These are phyloP conservation scores for Lota lota DNA, from an alignment of 2,113 vertebrate species.

Conservation along the genomic window DNA sequence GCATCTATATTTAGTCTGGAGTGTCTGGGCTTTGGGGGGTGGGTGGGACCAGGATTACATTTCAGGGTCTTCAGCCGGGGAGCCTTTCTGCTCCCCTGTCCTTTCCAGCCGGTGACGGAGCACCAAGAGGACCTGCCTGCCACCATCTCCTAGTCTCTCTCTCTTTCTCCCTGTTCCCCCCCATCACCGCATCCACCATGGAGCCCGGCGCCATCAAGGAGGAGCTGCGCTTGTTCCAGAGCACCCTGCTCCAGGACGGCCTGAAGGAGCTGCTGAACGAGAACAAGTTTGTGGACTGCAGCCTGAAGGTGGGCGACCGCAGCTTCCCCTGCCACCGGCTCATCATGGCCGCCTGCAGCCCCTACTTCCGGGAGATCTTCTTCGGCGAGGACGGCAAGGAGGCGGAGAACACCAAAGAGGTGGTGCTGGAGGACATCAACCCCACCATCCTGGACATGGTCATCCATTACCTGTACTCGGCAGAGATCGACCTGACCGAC, in stretches of 20 bases:
- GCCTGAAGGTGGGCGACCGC: constrained; percentile 91
- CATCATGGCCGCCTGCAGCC: constrained; percentile 96
- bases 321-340: constrained; percentile 93
- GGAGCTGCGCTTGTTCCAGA: constrained; percentile 96
- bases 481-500: constrained; percentile 93
- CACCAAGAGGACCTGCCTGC: constrained; percentile 75
- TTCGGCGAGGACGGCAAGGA: constrained; percentile 91
- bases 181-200: constrained; percentile 64
- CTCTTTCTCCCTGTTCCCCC: constrained; percentile 4
- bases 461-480: constrained; percentile 92
- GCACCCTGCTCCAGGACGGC: constrained; percentile 96
- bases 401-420: constrained; percentile 83
- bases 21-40: not conserved
- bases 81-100: constrained; percentile 81
- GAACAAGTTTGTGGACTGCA: constrained; percentile 97
- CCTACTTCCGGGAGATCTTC: constrained; percentile 97
- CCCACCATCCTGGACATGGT: constrained; percentile 87
- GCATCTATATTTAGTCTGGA: constrained; percentile 86
- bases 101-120: constrained; percentile 81
- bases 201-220: constrained; percentile 92
- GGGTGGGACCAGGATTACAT: constrained; percentile 79
- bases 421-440: constrained; percentile 89
- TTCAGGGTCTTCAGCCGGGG: constrained; percentile 82
- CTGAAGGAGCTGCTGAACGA: constrained; percentile 96
- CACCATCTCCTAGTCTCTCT: constrained; percentile 61